Conservation (phyloP, 2,797 vertebrate genomes). For the Monodelphis domestica region DNA sequence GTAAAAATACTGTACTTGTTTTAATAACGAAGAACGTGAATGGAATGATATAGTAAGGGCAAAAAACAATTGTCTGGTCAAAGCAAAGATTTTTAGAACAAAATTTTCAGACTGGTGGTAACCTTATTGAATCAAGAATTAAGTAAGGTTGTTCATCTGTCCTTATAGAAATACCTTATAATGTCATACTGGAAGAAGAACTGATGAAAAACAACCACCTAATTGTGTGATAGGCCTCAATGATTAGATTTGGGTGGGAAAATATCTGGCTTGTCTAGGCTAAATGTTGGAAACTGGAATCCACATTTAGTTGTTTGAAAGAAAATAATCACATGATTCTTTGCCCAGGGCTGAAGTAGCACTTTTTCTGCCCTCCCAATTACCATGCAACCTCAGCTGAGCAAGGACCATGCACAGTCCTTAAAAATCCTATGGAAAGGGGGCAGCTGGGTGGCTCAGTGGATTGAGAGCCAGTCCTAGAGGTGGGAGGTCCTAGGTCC, state of each 20-base stretch:
- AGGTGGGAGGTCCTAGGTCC: too few relatives aligned
- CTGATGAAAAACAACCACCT: neutral
- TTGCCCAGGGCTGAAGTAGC: neutral
- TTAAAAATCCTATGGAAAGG: too few relatives aligned
- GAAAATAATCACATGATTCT: neutral
- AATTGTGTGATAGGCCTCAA: neutral
- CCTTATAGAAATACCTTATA: neutral
- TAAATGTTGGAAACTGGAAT: neutral
- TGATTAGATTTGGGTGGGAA: neutral
- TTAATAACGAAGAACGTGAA: neutral
- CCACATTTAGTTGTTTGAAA: too few relatives aligned
- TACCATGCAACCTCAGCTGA: too few relatives aligned
- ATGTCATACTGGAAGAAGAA: neutral
- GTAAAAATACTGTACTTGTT: neutral
- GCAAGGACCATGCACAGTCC: neutral
- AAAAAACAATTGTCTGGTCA: neutral
- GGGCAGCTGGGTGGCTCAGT: too few relatives aligned
- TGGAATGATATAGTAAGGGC: neutral
- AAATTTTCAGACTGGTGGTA: neutral
- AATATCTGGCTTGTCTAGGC: too few relatives aligned
- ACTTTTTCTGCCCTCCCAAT: too few relatives aligned
- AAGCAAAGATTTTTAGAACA: neutral
- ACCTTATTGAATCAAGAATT: neutral
- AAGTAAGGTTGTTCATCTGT: neutral
- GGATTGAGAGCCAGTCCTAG: too few relatives aligned